Evolutionary conservation across 2,113 vertebrate genomes (phyloP), one percentile per base, ranked within the genome.

Genomic region (Stictonetta naevosa): DNA sequence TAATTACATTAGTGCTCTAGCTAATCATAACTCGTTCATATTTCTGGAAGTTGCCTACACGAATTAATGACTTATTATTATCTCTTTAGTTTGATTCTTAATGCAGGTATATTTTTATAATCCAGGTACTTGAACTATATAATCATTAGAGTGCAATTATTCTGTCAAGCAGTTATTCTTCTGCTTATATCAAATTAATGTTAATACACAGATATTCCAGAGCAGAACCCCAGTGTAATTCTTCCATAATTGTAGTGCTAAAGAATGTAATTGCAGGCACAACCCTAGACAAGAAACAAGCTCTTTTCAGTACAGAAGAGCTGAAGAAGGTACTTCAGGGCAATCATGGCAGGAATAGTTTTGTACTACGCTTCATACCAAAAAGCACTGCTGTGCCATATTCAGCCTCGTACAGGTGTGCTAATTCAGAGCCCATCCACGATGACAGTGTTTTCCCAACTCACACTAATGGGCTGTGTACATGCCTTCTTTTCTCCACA

Each of bases 51-150:
- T 92, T 95, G 91, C 86, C 79, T 87, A 81, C 93, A 94, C 88
- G 88, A 96, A 96, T 92, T 97, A 93, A 96, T 94, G 93, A 83
- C 93, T 96, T 96, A 96, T 95, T 95, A 97, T 96, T 96, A 95
- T 92, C 91, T 92, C 91, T 95, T 95, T 92, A 86, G 74, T 90
- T 97, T 93, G 86, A 88, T 96, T 89, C 67, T 97, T 96, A 94
- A 79, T 90, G 83, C 94, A 87, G 88, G 88, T 95, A 73, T 95
- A 97, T 97, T 97, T 96, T 97, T 96, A 93, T 94, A 93, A 88
- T 93, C 76, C 85, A 97, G 91, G 96, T 95, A 94, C 94, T 95
- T 94, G 86, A 90, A 90, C 92, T 95, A 92, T 96, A 96, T 95
- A 96, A 96, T 93, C 95, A 92, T 97, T 96, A 95, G 84, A 68